phyloP scores from a whole-genome alignment of 2,113 vertebrate species.

The Triplophysa tibetana region DNA sequence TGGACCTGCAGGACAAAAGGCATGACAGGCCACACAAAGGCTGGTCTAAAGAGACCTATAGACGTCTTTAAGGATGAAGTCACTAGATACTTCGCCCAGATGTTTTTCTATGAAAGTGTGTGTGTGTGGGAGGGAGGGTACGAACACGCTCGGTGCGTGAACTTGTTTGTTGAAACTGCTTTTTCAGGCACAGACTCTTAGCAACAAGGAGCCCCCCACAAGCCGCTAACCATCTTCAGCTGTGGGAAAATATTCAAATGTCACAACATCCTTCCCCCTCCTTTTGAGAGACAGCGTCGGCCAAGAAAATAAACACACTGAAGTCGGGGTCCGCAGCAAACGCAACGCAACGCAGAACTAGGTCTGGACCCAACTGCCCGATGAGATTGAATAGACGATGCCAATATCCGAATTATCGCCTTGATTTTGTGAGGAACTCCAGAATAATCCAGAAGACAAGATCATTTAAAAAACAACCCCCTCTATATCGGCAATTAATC shows the following conservation, averaged over 20 bases:
- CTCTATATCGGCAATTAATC: constrained; percentile 37
- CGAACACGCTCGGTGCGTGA: constrained; percentile 13
- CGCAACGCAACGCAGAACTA: neutral
- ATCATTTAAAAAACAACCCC: constrained; percentile 26
- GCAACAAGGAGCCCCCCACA: constrained; percentile 52
- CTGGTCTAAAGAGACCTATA: constrained; percentile 43
- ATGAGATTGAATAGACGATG: constrained; percentile 8
- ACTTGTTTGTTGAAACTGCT: constrained; percentile 21
- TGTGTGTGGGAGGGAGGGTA: constrained; percentile 8
- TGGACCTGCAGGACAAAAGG: constrained; percentile 15
- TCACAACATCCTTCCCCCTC: constrained; percentile 60
- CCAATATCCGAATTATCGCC: neutral
- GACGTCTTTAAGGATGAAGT: constrained; percentile 23
- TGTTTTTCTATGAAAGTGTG: neutral
- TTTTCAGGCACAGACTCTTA: constrained; percentile 9
- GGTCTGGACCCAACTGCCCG: neutral
- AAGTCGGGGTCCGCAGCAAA: constrained; percentile 37
- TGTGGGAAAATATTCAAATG: constrained; percentile 73
- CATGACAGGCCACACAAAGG: constrained; percentile 24
- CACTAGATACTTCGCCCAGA: constrained; percentile 26
- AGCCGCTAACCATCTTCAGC: constrained; percentile 52
- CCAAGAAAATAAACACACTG: constrained; percentile 54
- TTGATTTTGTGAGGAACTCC: constrained; percentile 26
- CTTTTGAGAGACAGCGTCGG: constrained; percentile 58
- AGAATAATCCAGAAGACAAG: neutral